Base-by-base conservation (phyloP, 2,888 invertebrate species). In the Mesoligia furuncula region DNA sequence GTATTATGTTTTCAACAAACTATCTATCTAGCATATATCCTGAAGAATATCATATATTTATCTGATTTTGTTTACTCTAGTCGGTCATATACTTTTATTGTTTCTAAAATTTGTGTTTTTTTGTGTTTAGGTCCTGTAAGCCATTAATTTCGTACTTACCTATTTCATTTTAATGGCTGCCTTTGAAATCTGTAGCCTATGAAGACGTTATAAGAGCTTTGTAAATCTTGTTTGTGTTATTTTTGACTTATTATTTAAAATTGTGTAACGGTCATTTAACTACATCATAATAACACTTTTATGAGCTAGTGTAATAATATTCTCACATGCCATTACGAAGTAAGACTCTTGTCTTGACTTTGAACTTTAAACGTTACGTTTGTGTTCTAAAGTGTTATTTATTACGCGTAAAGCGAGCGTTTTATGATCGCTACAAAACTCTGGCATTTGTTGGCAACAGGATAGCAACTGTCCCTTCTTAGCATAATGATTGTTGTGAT, bases 381-480 rank as follows among this genome's bases (percentile, higher is more conserved):
- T 68, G 39, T n/a, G 27, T 66, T 27, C 62, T 73, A 61, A 61
- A 5, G 17, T 69, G 20, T 45, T 78, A 62, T 81, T 73, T 80
- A 70, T 66, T 17, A 57, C n/a, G 15, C 59, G 27, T 61, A 48
- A 15, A 62, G 20, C 24, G 4, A 64, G 8, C 7, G 27, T 73
- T 85, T 83, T 45, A 83, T 70, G 42, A 24, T 42, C 5, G 54
- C 65, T n/a, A 66, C 85, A 72, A 83, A 81, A 72, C 61, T 54
- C 8, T 48, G 36, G 8, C 20, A 75, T 61, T 85, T 51, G 48
- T 59, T 31, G 61, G 27, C 54, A 61, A 65, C 61, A 51, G 61
- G 45, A 42, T 68, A 67, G 64, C 31, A 13, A 65, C 61, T 65
- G 51, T 70, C 54, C 70, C 54, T 51, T n/a, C 42, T 82, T 65